phyloP scores from a whole-genome alignment of 2,113 vertebrate genomes.

The Sorex araneus region DNA sequence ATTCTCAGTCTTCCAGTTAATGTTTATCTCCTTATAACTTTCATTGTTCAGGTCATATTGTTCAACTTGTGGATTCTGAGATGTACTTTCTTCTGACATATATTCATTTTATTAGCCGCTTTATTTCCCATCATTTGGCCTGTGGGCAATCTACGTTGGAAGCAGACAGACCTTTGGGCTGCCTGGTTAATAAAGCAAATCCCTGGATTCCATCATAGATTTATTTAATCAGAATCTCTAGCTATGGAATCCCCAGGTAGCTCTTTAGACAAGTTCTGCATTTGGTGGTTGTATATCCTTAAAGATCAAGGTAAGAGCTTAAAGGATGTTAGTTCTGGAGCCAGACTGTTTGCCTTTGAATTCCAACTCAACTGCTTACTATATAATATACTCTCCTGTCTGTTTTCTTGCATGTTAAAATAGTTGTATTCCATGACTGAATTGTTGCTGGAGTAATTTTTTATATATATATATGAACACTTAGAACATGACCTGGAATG shows the following conservation, averaged over 20 bases:
- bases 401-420: neutral
- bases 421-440: neutral
- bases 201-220: neutral
- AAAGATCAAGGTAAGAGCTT: neutral
- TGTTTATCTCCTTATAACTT: neutral
- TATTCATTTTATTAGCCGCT: slow-evolving; percentile 8
- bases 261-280: neutral
- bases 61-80: neutral
- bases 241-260: neutral
- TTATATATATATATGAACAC: neutral
- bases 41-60: neutral
- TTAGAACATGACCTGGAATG: neutral
- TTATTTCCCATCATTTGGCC: neutral
- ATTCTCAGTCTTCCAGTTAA: neutral
- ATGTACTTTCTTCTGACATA: neutral
- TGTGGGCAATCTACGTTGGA: neutral
- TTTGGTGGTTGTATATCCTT: neutral
- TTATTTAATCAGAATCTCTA: slow-evolving; percentile 43
- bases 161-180: neutral
- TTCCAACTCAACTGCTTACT: neutral
- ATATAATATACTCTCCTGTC: neutral
- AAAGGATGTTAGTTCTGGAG: neutral
- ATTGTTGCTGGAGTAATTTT: neutral
- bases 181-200: slow-evolving; percentile 3
- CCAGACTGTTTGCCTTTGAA: neutral